phyloP scores from a whole-genome alignment of 2,113 vertebrate species.

The Salvelinus sp. region DNA sequence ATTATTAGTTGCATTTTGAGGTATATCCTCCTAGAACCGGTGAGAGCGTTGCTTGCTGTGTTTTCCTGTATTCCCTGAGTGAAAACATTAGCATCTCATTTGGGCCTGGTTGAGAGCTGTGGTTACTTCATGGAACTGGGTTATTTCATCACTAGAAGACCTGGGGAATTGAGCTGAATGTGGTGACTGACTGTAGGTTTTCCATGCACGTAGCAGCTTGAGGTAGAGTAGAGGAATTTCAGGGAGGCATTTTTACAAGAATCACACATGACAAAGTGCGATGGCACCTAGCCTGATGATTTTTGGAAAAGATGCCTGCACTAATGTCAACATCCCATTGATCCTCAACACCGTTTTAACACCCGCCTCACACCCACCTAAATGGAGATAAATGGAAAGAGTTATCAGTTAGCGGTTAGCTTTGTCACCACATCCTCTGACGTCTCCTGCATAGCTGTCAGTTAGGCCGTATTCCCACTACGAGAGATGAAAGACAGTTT shows the following conservation, averaged over 20 bases:
- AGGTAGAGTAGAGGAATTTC: conserved; percentile 35
- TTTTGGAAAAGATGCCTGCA: conserved; percentile 62
- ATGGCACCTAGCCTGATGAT: conserved; percentile 62
- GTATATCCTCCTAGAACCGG: conserved; percentile 54
- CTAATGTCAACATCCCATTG: conserved; percentile 66
- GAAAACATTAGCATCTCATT: conserved; percentile 69
- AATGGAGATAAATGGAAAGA: conserved; percentile 52
- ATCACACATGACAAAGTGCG: conserved; percentile 69
- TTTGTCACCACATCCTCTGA: conserved; percentile 26
- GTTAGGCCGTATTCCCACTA: conserved; percentile 21
- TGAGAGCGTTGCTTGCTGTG: conserved; percentile 29
- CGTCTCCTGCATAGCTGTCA: conserved; percentile 26
- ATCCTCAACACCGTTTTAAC: conserved; percentile 67
- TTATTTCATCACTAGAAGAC: conserved; percentile 62
- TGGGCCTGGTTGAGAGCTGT: conserved; percentile 48
- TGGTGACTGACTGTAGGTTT: conserved; percentile 42
- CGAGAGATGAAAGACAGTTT: too few relatives aligned
- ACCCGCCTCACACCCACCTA: conserved; percentile 57
- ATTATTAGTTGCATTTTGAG: conserved; percentile 69
- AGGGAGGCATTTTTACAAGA: conserved; percentile 50
- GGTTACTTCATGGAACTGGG: conserved; percentile 64
- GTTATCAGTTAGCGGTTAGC: conserved; percentile 52
- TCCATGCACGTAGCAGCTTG: conserved; percentile 42
- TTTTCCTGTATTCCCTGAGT: conserved; percentile 64
- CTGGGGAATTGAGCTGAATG: conserved; percentile 42